A percentile compares a stretch with the other conserved stretches of the same genome.
These are phyloP conservation scores for Acyrthosiphon pisum DNA, from an alignment of 1,140 invertebrate species.

Conservation along the genomic window DNA sequence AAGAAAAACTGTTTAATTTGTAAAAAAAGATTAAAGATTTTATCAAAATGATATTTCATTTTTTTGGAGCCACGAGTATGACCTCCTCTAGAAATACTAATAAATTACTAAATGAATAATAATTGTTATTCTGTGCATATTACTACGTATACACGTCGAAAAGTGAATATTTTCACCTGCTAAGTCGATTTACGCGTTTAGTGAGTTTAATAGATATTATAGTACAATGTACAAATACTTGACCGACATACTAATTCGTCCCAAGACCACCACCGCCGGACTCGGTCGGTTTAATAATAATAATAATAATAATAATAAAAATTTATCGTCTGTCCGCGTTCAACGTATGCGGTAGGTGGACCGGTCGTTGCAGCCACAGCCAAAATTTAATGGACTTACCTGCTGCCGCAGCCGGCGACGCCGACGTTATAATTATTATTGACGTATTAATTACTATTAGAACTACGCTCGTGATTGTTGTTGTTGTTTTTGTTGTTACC, in stretches of 20 bases:
- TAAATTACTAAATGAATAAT: background rate
- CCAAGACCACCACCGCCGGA: background rate
- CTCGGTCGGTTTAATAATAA: background rate
- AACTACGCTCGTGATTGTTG: background rate
- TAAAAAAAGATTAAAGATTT: background rate
- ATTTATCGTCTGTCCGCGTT: constrained; percentile 11
- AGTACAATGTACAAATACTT: background rate
- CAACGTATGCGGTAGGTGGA: background rate
- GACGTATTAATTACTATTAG: constrained; percentile 25
- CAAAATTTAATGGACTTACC: constrained; percentile 9
- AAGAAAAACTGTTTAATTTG: background rate
- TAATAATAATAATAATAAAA: constrained; percentile 1
- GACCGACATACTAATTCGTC: background rate
- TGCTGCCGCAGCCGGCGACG: too few relatives aligned
- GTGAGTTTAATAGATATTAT: background rate
- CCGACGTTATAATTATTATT: constrained; percentile 26
- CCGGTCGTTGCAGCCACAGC: background rate
- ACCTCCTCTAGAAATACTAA: background rate
- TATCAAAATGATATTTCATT: background rate
- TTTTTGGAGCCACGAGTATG: background rate
- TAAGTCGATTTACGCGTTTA: background rate
- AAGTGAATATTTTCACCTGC: background rate
- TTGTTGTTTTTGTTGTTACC: background rate
- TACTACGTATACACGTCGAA: background rate
- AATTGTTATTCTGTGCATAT: background rate